phyloP scores from a whole-genome alignment of 2,797 vertebrate genomes.

The Sebastes hubbsi region DNA sequence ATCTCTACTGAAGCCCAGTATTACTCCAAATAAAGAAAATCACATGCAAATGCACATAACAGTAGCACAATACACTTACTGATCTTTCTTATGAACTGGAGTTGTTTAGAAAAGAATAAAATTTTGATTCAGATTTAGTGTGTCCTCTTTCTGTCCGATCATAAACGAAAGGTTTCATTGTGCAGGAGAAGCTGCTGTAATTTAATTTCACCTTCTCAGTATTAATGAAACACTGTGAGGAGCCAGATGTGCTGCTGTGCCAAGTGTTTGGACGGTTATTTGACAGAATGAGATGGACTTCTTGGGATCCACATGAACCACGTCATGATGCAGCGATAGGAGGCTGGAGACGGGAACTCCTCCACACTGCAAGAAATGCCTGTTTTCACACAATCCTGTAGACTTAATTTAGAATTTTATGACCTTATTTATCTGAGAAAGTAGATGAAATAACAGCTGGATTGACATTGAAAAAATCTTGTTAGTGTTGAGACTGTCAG shows the following conservation, averaged over 20 bases:
- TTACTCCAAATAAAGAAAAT: not conserved
- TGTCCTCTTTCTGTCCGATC: not conserved
- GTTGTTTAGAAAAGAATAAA: constrained; percentile 35
- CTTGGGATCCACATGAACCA: not conserved
- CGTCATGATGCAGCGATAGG: not conserved
- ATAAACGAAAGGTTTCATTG: not conserved
- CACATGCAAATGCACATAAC: not conserved
- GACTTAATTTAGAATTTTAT: not conserved
- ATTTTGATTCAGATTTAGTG: not conserved
- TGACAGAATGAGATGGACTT: not conserved
- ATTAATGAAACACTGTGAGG: not conserved
- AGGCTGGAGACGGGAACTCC: not conserved
- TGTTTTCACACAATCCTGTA: not conserved
- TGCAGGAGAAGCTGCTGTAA: constrained; percentile 16
- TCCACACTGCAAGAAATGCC: constrained; percentile 12
- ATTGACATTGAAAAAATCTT: not conserved
- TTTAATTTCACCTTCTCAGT: constrained; percentile 3
- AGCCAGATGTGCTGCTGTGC: constrained; percentile 18
- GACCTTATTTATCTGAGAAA: not conserved
- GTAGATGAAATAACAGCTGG: too few species aligned
- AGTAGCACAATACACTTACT: not conserved
- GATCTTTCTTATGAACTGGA: not conserved
- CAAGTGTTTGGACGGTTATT: not conserved
- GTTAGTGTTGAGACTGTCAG: not conserved
- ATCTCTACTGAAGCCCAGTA: not conserved